Percentiles rank a stretch among this genome's conserved stretches.
phyloP scores from a whole-genome alignment of 2,113 vertebrate species.

The Pluvialis apricaria region DNA sequence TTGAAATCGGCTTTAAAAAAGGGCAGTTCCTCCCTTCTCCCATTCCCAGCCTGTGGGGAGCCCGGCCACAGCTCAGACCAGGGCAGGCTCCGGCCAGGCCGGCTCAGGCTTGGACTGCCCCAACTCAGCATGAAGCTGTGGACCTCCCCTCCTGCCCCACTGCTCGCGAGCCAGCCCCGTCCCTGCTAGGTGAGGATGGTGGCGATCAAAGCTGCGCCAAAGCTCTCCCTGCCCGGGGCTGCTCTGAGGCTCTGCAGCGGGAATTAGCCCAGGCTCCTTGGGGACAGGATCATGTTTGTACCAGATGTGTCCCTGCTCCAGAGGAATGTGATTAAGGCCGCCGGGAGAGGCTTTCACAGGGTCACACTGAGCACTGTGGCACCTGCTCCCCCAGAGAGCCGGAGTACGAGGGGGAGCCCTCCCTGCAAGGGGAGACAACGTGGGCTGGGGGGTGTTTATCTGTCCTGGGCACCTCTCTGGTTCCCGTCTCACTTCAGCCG shows the following conservation, averaged over 20 bases:
- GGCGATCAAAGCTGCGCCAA: fast-evolving
- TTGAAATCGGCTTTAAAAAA: background rate
- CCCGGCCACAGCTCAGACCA: background rate
- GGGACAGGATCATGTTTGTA: conserved; percentile 44
- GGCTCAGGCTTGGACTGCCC: background rate
- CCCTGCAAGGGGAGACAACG: background rate
- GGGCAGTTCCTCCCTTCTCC: background rate
- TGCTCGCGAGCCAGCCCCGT: background rate
- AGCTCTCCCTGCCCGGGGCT: background rate
- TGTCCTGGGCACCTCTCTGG: background rate
- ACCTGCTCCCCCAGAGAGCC: conserved; percentile 31
- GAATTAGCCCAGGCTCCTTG: conserved; percentile 23
- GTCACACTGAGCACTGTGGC: background rate
- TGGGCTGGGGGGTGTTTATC: background rate
- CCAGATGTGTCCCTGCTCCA: conserved; percentile 59
- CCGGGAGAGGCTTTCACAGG: conserved; percentile 17
- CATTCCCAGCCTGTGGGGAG: fast-evolving
- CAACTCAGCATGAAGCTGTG: background rate
- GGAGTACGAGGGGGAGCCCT: background rate
- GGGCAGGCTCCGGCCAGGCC: background rate
- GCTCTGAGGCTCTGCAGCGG: background rate
- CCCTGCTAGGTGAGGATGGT: background rate
- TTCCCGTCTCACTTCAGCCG: background rate
- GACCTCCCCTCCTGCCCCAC: background rate
- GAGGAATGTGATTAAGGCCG: conserved; percentile 57